Conservation (phyloP, 2,888 invertebrate species). For the Bombylius discolor region DNA sequence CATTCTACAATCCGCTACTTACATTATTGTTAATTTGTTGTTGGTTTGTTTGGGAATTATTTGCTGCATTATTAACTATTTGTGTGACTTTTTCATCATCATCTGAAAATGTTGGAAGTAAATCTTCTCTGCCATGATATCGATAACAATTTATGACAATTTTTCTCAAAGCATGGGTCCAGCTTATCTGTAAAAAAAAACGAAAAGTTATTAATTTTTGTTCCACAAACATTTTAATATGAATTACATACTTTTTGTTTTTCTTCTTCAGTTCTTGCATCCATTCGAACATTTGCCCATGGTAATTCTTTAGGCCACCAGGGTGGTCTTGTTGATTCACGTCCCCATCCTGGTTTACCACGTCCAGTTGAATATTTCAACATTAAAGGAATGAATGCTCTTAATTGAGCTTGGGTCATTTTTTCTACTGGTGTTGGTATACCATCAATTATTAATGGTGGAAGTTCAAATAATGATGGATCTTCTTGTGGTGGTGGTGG, state of each 20-base stretch:
- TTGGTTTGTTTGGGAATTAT: constrained; percentile 14
- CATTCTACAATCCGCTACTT: constrained; percentile 4
- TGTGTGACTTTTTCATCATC: constrained; percentile 69
- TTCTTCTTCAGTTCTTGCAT: constrained; percentile 89
- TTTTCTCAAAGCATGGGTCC: constrained; percentile 93
- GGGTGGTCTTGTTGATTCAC: constrained; percentile 86
- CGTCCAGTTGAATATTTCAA: constrained; percentile 93
- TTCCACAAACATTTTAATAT: neutral
- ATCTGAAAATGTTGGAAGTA: constrained; percentile 86
- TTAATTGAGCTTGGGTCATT: constrained; percentile 95
- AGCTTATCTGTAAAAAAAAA: constrained; percentile 65
- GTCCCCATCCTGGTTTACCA: constrained; percentile 96
- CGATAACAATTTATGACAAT: constrained; percentile 97
- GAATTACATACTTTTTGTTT: constrained; percentile 73
- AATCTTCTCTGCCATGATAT: constrained; percentile 90
- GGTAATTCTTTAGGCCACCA: constrained; percentile 99
- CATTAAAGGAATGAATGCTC: constrained; percentile 96
- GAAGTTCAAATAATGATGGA: constrained; percentile 87
- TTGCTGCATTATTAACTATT: constrained; percentile 37
- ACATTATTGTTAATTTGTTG: constrained; percentile 17
- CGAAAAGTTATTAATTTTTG: neutral
- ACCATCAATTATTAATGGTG: constrained; percentile 91
- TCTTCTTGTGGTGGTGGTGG: constrained; percentile 71
- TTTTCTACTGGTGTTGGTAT: constrained; percentile 97
- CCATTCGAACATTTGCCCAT: constrained; percentile 97